Evolutionary conservation across 2,797 vertebrate species (phyloP).

Genomic region (Chaetophractus vellerosus): DNA sequence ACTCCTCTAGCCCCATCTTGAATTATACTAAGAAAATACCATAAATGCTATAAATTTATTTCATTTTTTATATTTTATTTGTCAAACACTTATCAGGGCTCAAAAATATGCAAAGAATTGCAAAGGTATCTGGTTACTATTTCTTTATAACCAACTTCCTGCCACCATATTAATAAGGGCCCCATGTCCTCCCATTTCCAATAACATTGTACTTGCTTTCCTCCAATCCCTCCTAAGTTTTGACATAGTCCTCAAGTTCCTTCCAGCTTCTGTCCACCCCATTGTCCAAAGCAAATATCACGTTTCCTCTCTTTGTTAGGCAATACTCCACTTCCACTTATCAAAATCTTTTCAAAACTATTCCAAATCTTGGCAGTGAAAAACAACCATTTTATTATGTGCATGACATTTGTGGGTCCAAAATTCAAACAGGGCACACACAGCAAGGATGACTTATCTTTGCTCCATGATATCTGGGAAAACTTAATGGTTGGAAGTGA

Average conservation of each 20-base stretch:
- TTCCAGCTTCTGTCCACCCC: not conserved
- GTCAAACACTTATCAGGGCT: not conserved
- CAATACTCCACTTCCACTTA: not conserved
- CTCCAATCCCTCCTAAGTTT: not conserved
- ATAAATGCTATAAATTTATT: not conserved
- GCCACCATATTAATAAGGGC: not conserved
- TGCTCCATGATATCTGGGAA: not conserved
- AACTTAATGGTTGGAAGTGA: not conserved
- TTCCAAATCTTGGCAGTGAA: not conserved
- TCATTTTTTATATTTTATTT: constrained; percentile 4
- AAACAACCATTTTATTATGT: not conserved
- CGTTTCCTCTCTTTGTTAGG: not conserved
- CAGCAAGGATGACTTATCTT: not conserved
- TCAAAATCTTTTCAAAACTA: not conserved
- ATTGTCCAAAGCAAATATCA: not conserved
- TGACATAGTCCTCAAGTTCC: not conserved
- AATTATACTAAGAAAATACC: not conserved
- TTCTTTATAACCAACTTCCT: not conserved
- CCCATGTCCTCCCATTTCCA: not conserved
- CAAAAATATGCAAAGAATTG: not conserved
- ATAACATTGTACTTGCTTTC: not conserved
- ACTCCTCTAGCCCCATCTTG: not conserved
- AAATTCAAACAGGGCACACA: not conserved
- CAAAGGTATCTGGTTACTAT: not conserved
- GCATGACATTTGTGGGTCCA: not conserved